Evolutionary conservation across 30 jellyfish, hydroid and myxozoan species (phyloP).

Genomic region (Hydractinia symbiolongicarpus): DNA sequence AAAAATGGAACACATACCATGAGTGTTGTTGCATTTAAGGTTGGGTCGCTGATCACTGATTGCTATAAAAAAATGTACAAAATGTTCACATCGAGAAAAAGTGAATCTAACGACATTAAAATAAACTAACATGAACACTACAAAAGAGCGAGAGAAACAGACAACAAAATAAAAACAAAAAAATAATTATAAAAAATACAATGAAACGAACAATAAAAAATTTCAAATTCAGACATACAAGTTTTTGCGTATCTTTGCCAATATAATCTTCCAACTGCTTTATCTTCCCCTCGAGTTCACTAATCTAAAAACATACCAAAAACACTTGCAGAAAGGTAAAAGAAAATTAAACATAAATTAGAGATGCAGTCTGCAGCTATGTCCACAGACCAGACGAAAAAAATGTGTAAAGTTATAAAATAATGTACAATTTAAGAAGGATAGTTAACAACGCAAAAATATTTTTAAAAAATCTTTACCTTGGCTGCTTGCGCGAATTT

Average conservation of each 20-base stretch:
- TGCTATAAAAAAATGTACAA: constrained; percentile 11
- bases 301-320: constrained; percentile 17
- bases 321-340: too few relatives aligned
- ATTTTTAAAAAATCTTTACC: constrained; percentile 20
- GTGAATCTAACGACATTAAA: too few relatives aligned
- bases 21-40: constrained; percentile 41
- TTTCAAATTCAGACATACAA: constrained; percentile 34
- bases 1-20: constrained; percentile 41
- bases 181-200: too few relatives aligned
- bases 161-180: too few relatives aligned
- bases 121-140: too few relatives aligned
- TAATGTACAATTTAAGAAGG: too few relatives aligned
- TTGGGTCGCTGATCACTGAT: constrained; percentile 65
- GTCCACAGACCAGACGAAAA: neutral
- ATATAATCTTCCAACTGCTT: constrained; percentile 53
- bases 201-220: neutral
- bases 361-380: neutral
- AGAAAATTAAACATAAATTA: neutral
- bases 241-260: constrained; percentile 57
- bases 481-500: constrained; percentile 71
- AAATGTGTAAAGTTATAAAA: too few relatives aligned
- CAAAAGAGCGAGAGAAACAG: too few relatives aligned
- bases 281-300: constrained; percentile 72
- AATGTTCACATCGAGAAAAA: neutral
- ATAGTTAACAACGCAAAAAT: too few relatives aligned